Conservation (phyloP, 2,888 invertebrate genomes). For the Osmoderma eremita region DNA sequence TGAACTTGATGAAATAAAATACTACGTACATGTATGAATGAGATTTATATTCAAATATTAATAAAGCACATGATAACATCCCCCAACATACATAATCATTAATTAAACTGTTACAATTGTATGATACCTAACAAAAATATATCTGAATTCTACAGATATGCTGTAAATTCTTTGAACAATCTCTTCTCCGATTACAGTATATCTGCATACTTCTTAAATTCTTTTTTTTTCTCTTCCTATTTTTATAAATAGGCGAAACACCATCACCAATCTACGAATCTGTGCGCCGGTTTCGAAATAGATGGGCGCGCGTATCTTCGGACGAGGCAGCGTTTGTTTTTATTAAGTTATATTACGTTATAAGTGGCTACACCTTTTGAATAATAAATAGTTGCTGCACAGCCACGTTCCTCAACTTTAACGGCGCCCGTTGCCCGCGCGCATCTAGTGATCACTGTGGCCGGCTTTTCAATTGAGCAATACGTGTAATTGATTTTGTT, state of each 20-base stretch:
- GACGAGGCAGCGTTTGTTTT: constrained; percentile 29
- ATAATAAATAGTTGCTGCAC: constrained; percentile 38
- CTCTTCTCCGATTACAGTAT: no score
- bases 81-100: no score
- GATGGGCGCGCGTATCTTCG: constrained; percentile 19
- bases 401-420: constrained; percentile 23
- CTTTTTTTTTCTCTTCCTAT: background rate
- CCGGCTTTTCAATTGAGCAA: constrained; percentile 47
- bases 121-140: no score
- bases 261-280: background rate
- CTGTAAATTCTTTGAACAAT: no score
- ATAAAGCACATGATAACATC: no score
- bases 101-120: no score
- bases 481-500: constrained; percentile 49
- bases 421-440: constrained; percentile 3
- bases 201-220: no score
- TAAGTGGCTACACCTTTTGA: constrained; percentile 40
- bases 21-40: no score
- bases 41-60: no score
- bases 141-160: no score
- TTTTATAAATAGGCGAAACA: background rate
- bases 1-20: no score
- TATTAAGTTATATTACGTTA: constrained; percentile 38
- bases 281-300: constrained; percentile 22
- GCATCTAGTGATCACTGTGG: constrained; percentile 18